Conservation (phyloP, 2,888 invertebrate genomes). For the Amphipoea oculea region DNA sequence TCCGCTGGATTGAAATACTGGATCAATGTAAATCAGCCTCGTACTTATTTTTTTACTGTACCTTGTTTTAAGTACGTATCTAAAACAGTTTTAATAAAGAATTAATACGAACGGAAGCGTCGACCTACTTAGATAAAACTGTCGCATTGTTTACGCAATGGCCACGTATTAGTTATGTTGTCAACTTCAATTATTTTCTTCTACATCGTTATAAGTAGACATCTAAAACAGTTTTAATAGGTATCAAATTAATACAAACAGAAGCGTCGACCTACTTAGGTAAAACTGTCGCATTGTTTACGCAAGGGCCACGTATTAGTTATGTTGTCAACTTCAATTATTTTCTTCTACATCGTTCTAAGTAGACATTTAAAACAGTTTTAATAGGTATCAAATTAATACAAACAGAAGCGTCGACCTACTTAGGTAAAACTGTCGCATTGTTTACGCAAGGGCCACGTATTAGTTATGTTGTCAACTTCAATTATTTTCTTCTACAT, state of each 20-base stretch:
- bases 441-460: conserved; percentile 14
- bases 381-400: no score
- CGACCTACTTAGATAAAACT: no score
- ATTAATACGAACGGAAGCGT: no score
- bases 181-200: conserved; percentile 26
- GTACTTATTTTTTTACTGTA: neutral
- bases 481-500: conserved; percentile 6
- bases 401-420: no score
- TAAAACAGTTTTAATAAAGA: neutral
- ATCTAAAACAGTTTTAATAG: no score
- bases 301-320: no score
- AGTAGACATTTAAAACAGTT: neutral
- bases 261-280: no score
- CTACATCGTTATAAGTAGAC: no score
- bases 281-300: no score
- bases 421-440: neutral
- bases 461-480: conserved; percentile 31
- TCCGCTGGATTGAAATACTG: neutral
- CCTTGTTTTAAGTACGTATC: neutral
- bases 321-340: no score
- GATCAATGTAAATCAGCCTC: neutral
- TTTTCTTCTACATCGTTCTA: neutral
- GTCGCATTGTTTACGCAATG: conserved; percentile 22
- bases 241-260: no score
- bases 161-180: conserved; percentile 13